Percentiles rank a stretch among this genome's conserved stretches.
Evolutionary conservation across 2,888 invertebrate species (phyloP).

Genomic region (Eilema caniola): DNA sequence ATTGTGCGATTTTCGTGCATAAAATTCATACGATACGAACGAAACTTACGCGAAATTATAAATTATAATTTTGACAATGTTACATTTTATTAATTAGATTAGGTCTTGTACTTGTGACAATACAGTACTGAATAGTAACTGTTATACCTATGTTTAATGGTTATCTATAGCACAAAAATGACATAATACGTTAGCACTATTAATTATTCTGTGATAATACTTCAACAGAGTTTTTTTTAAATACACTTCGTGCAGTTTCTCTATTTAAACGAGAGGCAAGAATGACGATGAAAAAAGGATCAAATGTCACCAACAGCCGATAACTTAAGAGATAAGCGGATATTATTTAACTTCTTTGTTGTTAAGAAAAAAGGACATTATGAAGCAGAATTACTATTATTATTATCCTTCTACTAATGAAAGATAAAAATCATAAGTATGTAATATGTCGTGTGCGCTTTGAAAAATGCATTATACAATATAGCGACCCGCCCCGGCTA

Average conservation of each 20-base stretch:
- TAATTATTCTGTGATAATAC: no score
- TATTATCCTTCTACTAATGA: conserved; percentile 6
- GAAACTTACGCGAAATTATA: no score
- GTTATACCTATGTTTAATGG: no score
- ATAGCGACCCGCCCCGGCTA: no score
- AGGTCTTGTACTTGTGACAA: no score
- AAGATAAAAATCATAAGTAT: conserved; percentile 4
- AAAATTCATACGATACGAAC: no score
- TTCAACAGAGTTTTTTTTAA: not conserved
- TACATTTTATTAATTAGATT: no score
- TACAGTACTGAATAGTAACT: no score
- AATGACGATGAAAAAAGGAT: conserved; percentile 28
- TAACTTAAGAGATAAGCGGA: conserved; percentile 40
- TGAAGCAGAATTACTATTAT: conserved; percentile 21
- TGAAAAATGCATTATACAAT: not conserved
- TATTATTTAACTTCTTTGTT: conserved; percentile 36
- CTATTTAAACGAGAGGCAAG: conserved; percentile 29
- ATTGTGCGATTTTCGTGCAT: no score
- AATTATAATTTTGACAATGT: no score
- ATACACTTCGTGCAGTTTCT: conserved; percentile 2
- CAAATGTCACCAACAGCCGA: conserved; percentile 44
- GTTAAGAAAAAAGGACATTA: conserved; percentile 31
- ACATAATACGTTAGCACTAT: no score
- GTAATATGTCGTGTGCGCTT: not conserved
- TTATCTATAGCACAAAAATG: no score